A percentile compares a stretch with the other conserved stretches of the same genome.
These are phyloP conservation scores for Nephrotoma flavescens DNA, from an alignment of 2,888 invertebrate species.

Conservation along the genomic window DNA sequence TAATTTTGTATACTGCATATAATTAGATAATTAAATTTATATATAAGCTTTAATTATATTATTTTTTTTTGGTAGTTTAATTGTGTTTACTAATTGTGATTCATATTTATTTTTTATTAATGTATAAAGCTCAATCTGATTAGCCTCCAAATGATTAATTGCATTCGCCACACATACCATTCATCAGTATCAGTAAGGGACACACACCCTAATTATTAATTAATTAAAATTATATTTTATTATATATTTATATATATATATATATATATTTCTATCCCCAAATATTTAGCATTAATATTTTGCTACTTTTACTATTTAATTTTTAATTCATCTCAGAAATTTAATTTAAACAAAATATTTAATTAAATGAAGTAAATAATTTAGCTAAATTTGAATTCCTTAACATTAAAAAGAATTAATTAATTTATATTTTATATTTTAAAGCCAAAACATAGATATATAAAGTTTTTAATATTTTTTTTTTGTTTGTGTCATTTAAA, in stretches of 20 bases:
- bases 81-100: background rate
- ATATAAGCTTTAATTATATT: background rate
- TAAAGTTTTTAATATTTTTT: background rate
- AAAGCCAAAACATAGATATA: background rate
- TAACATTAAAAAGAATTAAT: background rate
- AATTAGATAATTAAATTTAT: background rate
- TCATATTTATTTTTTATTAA: background rate
- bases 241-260: background rate
- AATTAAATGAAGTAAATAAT: background rate
- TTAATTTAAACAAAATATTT: background rate
- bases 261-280: background rate
- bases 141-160: background rate
- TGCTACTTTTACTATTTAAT: background rate
- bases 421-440: background rate
- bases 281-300: background rate
- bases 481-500: background rate
- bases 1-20: background rate
- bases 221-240: background rate
- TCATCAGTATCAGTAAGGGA: background rate
- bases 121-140: background rate
- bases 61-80: background rate
- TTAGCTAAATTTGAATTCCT: background rate
- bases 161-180: background rate
- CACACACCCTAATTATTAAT: background rate
- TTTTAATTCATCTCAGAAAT: background rate